These are phyloP conservation scores for Trinectes maculatus DNA, from an alignment of 2,113 vertebrate species.

Conservation along the genomic window DNA sequence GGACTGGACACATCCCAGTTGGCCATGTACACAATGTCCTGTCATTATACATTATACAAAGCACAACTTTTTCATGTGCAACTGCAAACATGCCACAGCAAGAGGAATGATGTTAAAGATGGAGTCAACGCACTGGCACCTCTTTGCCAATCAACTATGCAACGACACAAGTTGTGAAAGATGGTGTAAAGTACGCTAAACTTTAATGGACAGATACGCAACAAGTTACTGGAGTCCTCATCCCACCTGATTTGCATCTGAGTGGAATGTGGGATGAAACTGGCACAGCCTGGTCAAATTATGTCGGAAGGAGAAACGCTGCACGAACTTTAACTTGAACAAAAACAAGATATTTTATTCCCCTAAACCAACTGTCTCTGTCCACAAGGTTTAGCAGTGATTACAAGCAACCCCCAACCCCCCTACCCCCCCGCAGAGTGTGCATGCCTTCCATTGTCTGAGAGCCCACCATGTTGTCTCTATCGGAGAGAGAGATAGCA, in stretches of 20 bases:
- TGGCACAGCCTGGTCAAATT: conserved; percentile 44
- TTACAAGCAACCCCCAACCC: conserved; percentile 36
- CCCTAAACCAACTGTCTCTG: conserved; percentile 36
- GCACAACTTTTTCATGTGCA: not conserved
- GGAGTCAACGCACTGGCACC: not conserved
- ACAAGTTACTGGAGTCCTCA: not conserved
- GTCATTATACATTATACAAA: not conserved
- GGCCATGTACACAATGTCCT: not conserved
- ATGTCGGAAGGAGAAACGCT: conserved; percentile 22
- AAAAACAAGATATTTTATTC: conserved; percentile 35
- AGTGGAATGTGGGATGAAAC: conserved; percentile 27
- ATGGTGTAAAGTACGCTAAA: no score
- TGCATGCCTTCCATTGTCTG: conserved; percentile 70
- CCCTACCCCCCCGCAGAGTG: conserved; percentile 18
- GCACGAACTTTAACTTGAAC: conserved; percentile 35
- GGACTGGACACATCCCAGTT: not conserved
- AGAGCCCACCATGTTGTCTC: conserved; percentile 53
- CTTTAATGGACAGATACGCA: not conserved
- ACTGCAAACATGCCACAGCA: not conserved
- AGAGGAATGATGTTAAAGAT: not conserved
- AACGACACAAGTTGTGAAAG: not conserved
- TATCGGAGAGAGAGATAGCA: conserved; percentile 69
- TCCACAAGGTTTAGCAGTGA: conserved; percentile 44
- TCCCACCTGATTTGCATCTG: conserved; percentile 41
- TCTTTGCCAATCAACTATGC: not conserved